Evolutionary conservation across 1,140 invertebrate genomes (phyloP).

Genomic region (Sesamia nonagrioides): DNA sequence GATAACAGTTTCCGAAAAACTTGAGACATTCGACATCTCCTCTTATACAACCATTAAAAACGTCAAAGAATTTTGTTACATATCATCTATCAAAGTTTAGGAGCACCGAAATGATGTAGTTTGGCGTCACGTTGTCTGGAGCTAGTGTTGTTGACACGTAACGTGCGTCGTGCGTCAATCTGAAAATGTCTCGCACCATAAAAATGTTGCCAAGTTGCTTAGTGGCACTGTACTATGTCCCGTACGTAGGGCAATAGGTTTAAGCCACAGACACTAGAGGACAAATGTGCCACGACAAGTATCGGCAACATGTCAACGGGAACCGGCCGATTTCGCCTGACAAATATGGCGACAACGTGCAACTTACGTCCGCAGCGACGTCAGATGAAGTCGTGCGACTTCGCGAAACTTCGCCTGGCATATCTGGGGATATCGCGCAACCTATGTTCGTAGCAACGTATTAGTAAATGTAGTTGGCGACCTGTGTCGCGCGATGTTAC

Average conservation of each 20-base stretch:
- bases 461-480: too few relatives aligned
- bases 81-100: background rate
- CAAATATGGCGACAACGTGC: too few relatives aligned
- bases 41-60: background rate
- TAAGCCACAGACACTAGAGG: background rate
- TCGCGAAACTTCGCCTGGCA: too few relatives aligned
- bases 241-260: background rate
- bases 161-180: slow-evolving; percentile 38
- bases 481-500: too few relatives aligned
- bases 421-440: too few relatives aligned
- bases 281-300: too few relatives aligned
- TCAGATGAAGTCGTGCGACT: too few relatives aligned
- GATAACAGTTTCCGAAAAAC: too few relatives aligned
- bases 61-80: background rate
- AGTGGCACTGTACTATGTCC: background rate
- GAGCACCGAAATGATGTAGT: slow-evolving; percentile 7
- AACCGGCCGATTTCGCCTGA: too few relatives aligned
- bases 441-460: too few relatives aligned
- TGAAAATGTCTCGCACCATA: background rate
- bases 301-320: too few relatives aligned
- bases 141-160: background rate
- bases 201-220: slow-evolving; percentile 14
- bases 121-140: background rate
- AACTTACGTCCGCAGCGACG: too few relatives aligned
- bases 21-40: background rate